These are phyloP conservation scores for Lycaena phlaeas DNA, from an alignment of 2,888 invertebrate species.

Conservation along the genomic window DNA sequence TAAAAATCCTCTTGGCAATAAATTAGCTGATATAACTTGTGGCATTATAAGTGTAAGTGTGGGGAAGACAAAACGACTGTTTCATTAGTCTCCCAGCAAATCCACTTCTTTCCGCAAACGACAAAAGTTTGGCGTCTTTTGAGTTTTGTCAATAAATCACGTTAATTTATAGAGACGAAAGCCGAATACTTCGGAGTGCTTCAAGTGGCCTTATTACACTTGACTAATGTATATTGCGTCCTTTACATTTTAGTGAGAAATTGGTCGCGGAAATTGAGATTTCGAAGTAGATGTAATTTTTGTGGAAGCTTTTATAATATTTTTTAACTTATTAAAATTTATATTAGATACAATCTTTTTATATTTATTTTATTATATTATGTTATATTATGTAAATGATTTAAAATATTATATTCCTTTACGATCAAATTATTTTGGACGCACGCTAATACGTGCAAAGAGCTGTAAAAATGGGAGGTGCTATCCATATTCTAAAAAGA, in stretches of 20 bases:
- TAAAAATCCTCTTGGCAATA: no score
- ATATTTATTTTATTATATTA: no score
- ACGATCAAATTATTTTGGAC: no score
- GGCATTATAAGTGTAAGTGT: constrained; percentile 18
- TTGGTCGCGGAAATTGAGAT: no score
- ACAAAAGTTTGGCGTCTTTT: constrained; percentile 50
- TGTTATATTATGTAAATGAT: no score
- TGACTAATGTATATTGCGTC: constrained; percentile 44
- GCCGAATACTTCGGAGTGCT: constrained; percentile 42
- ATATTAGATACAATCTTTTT: no score
- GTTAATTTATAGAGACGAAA: constrained; percentile 64
- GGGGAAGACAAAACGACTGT: constrained; percentile 38
- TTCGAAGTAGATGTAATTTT: background rate
- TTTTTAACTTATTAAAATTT: no score
- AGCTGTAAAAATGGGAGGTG: no score
- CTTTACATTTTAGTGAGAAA: no score
- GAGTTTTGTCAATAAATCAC: constrained; percentile 58
- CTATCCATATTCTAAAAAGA: no score
- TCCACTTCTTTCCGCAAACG: constrained; percentile 53
- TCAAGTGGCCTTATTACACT: constrained; percentile 39
- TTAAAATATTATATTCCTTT: no score
- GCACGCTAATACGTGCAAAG: no score
- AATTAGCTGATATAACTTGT: background rate
- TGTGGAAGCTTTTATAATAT: constrained; percentile 24
- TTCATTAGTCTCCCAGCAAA: constrained; percentile 47